Conservation (phyloP, 2,888 invertebrate genomes). For the Scelioninae gen. 2 region DNA sequence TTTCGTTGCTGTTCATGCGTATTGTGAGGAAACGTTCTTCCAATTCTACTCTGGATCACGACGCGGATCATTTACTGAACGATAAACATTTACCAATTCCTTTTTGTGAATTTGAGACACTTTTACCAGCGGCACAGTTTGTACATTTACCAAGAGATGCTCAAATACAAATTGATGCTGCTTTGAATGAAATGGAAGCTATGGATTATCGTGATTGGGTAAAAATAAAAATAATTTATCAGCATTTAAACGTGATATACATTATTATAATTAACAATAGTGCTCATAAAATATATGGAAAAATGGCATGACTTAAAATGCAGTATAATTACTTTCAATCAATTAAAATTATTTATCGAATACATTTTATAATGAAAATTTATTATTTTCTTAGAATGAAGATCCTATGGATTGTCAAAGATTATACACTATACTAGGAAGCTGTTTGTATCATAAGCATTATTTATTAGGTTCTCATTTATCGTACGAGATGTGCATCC, state of each 20-base stretch:
- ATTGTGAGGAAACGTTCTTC: conserved; percentile 30
- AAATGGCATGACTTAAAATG: too few species aligned
- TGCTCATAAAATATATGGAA: too few species aligned
- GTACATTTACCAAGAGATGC: conserved; percentile 85
- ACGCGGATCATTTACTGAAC: conserved; percentile 42
- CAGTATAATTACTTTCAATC: too few species aligned
- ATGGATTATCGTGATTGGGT: conserved; percentile 94
- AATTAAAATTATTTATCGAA: too few species aligned
- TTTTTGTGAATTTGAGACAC: conserved; percentile 78
- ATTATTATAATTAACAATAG: too few species aligned
- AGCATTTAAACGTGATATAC: too few species aligned
- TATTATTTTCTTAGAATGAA: conserved; percentile 81
- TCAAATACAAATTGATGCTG: conserved; percentile 89
- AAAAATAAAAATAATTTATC: conserved; percentile 56
- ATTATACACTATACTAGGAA: conserved; percentile 82
- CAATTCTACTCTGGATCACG: conserved; percentile 8
- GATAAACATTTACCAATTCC: conserved; percentile 18
- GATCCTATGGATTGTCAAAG: conserved; percentile 86
- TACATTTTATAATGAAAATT: too few species aligned
- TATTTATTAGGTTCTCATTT: conserved; percentile 88
- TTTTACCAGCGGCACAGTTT: conserved; percentile 81
- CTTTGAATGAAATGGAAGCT: conserved; percentile 91
- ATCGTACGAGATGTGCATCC: conserved; percentile 83
- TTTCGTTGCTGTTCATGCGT: conserved; percentile 71
- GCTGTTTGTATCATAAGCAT: conserved; percentile 80